Evolutionary conservation across 2,797 vertebrate genomes (phyloP).

Genomic region (Microctenopoma steveboyesi): DNA sequence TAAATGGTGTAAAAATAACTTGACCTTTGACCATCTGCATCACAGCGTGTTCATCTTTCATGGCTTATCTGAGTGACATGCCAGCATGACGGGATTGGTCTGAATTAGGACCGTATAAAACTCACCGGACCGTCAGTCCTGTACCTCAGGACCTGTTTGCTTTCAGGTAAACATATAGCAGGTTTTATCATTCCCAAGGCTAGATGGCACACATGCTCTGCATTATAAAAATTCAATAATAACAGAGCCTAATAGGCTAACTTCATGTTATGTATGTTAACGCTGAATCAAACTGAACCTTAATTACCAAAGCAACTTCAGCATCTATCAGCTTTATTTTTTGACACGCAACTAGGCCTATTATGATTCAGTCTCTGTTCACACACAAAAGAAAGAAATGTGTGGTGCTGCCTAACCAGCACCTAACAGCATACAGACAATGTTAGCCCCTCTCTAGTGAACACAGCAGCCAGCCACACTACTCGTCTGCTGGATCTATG

Average conservation of each 20-base stretch:
- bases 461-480: background rate
- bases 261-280: background rate
- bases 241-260: background rate
- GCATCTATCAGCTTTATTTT: background rate
- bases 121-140: slow-evolving; percentile 8
- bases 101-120: slow-evolving; percentile 14
- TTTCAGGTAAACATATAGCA: background rate
- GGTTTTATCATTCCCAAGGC: background rate
- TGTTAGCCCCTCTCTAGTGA: background rate
- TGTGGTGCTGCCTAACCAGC: background rate
- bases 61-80: slow-evolving; percentile 28
- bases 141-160: slow-evolving; percentile 2
- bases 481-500: too few relatives aligned
- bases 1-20: too few relatives aligned
- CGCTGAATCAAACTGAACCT: background rate
- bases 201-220: background rate
- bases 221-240: background rate
- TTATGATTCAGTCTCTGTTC: background rate
- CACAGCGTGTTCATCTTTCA: slow-evolving; percentile 42
- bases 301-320: background rate
- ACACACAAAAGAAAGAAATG: too few relatives aligned
- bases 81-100: slow-evolving; percentile 36
- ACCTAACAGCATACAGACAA: background rate
- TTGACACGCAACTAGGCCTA: background rate
- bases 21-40: too few relatives aligned